These are phyloP conservation scores for Spatulosminthurus flaviceps DNA, from an alignment of 2,888 invertebrate genomes.

Conservation along the genomic window DNA sequence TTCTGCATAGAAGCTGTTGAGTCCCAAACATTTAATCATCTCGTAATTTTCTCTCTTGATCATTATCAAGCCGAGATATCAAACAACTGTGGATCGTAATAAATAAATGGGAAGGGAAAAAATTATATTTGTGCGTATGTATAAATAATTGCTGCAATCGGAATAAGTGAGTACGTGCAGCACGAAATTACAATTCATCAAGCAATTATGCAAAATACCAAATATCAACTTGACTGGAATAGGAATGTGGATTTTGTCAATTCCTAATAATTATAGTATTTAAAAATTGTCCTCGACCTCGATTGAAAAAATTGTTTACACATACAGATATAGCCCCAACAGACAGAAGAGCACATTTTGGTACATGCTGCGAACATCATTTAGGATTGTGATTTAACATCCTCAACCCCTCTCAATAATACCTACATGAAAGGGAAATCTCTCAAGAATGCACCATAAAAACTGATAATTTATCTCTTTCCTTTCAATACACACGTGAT, in stretches of 20 bases:
- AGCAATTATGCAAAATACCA: neutral
- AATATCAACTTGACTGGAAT: slow-evolving; percentile 5
- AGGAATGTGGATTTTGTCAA: neutral
- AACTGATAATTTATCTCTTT: neutral
- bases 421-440: neutral
- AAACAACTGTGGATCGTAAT: no score
- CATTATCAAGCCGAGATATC: no score
- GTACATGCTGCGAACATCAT: neutral
- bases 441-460: neutral
- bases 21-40: no score
- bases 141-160: no score
- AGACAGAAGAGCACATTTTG: neutral
- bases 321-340: neutral
- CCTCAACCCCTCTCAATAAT: neutral
- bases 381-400: neutral
- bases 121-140: no score
- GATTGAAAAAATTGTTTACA: slow-evolving; percentile 3
- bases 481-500: slow-evolving; percentile 18
- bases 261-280: neutral
- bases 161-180: neutral
- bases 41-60: no score
- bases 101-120: no score
- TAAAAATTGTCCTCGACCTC: neutral
- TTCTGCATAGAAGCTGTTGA: no score
- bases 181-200: slow-evolving; percentile 9